phyloP scores from a whole-genome alignment of 2,888 invertebrate species.

The Gastracanthus pulcherrimus region DNA sequence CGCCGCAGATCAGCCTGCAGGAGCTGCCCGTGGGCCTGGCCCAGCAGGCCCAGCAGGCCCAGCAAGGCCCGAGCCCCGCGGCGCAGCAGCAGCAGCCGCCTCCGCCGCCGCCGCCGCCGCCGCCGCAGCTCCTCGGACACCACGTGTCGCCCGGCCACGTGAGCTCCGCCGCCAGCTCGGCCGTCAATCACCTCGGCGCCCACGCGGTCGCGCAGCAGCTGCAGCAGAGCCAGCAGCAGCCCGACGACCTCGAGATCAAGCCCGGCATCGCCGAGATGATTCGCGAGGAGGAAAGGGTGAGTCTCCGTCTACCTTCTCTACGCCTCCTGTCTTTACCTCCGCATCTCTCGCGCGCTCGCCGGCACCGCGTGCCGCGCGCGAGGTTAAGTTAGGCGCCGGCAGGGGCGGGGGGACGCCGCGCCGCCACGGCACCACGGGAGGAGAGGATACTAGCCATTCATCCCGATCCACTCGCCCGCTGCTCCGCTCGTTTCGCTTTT shows the following conservation, averaged over 20 bases:
- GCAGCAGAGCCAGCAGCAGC: conserved; percentile 67
- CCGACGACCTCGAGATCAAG: conserved; percentile 93
- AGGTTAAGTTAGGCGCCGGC: no score
- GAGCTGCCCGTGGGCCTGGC: conserved; percentile 75
- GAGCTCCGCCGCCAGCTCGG: conserved; percentile 66
- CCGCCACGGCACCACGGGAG: no score
- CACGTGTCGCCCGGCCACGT: conserved; percentile 74
- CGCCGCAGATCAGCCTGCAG: conserved; percentile 75
- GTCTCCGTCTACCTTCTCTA: conserved; percentile 76
- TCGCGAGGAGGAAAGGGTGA: conserved; percentile 96
- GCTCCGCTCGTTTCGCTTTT: no score
- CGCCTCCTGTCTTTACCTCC: neutral
- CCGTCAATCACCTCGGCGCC: conserved; percentile 72
- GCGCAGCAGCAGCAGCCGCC: conserved; percentile 55
- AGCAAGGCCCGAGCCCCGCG: conserved; percentile 68
- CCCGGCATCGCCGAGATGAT: conserved; percentile 98
- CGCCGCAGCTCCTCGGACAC: conserved; percentile 40
- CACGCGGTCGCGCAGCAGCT: conserved; percentile 69
- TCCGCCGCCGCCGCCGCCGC: conserved; percentile 58
- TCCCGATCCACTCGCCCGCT: no score
- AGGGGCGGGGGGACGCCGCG: no score
- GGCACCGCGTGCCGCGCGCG: no score
- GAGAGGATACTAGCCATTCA: no score
- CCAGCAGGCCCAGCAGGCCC: conserved; percentile 69
- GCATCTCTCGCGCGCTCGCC: no score